Conservation (phyloP, 1,140 invertebrate genomes). For the Hyles vespertilio region DNA sequence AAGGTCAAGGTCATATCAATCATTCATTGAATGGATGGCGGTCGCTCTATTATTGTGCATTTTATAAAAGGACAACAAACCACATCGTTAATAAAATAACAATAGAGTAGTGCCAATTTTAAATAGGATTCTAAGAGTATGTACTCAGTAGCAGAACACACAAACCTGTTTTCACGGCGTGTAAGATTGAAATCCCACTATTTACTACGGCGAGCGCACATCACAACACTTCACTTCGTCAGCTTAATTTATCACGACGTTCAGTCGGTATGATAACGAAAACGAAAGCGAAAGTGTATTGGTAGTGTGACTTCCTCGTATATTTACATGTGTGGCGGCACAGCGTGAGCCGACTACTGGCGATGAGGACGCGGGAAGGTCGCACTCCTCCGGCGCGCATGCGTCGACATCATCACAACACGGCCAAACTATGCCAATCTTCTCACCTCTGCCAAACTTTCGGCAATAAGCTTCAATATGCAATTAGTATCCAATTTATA, state of each 20-base stretch:
- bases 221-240: conserved; percentile 24
- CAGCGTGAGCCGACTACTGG: conserved; percentile 53
- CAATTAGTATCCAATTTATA: too few relatives aligned
- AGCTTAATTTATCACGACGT: conserved; percentile 8
- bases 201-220: conserved; percentile 15
- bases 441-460: conserved; percentile 29
- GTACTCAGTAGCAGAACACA: background rate
- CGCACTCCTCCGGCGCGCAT: conserved; percentile 46
- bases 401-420: conserved; percentile 33
- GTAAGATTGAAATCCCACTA: conserved; percentile 14
- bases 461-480: conserved; percentile 42
- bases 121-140: conserved; percentile 3
- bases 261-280: conserved; percentile 20
- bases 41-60: too few relatives aligned
- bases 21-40: too few relatives aligned
- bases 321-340: conserved; percentile 47
- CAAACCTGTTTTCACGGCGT: conserved; percentile 23
- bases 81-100: conserved; percentile 1
- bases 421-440: conserved; percentile 28
- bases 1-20: conserved; percentile 26
- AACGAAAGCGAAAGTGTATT: conserved; percentile 47
- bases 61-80: background rate
- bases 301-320: conserved; percentile 27
- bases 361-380: conserved; percentile 68
- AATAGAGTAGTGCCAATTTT: background rate